These are phyloP conservation scores for Bettongia penicillata DNA, from an alignment of 2,113 vertebrate species.

Conservation along the genomic window DNA sequence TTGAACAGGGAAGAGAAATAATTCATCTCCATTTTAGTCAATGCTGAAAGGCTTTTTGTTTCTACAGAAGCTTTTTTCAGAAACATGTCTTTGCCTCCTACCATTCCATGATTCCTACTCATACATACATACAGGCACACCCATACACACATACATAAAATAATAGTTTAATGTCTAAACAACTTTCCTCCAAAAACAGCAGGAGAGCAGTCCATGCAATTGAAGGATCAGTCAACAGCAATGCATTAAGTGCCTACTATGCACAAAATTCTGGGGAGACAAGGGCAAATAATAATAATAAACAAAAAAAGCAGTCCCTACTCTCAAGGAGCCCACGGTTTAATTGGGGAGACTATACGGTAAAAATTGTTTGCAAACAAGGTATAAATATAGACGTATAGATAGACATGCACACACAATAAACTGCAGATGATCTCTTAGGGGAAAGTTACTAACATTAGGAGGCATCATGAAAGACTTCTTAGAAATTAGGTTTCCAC, in stretches of 20 bases:
- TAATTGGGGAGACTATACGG: background rate
- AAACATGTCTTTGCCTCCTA: background rate
- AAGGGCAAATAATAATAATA: background rate
- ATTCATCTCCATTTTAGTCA: background rate
- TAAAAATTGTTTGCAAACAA: background rate
- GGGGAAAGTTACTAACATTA: background rate
- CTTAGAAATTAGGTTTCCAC: background rate
- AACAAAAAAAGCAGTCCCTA: background rate
- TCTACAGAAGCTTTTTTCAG: background rate
- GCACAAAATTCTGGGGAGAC: background rate
- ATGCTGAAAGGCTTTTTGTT: background rate
- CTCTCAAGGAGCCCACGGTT: background rate
- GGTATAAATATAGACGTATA: background rate
- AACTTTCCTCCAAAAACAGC: background rate
- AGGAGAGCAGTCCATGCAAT: background rate
- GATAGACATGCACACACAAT: background rate
- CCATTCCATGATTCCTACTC: background rate
- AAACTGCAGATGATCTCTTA: background rate
- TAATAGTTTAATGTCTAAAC: background rate
- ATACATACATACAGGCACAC: background rate
- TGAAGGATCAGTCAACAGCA: background rate
- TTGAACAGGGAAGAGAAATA: background rate
- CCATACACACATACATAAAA: background rate
- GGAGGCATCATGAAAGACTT: background rate
- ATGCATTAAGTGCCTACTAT: background rate